A percentile compares a stretch with the other conserved stretches of the same genome.
Evolutionary conservation across 2,797 vertebrate species (phyloP).

Genomic region (Ictinia mississippiensis): DNA sequence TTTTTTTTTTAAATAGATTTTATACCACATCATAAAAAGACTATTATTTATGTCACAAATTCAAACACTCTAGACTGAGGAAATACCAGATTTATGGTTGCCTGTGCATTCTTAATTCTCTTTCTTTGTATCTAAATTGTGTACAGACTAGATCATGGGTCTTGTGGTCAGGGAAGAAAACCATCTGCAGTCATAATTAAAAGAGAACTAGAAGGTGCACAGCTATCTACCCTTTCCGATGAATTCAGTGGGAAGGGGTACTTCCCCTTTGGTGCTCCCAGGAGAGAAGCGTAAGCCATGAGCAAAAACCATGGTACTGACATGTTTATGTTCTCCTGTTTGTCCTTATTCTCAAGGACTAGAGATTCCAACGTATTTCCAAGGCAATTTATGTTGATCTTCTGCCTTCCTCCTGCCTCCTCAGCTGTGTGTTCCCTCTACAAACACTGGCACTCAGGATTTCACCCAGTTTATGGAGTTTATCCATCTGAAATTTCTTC

Average conservation of each 20-base stretch:
- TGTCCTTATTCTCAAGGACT: not conserved
- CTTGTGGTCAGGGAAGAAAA: not conserved
- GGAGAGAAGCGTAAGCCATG: not conserved
- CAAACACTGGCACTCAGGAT: not conserved
- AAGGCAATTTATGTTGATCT: not conserved
- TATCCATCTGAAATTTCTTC: not conserved
- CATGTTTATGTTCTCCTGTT: not conserved
- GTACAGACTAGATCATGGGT: not conserved
- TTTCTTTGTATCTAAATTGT: not conserved
- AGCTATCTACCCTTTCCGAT: not conserved
- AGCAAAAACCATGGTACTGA: not conserved
- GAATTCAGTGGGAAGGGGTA: not conserved
- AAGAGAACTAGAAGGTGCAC: not conserved
- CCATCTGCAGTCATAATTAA: not conserved
- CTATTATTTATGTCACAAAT: not conserved
- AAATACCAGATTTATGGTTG: not conserved
- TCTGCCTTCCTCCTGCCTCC: not conserved
- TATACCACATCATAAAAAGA: not conserved
- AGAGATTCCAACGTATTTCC: not conserved
- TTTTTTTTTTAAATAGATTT: not conserved
- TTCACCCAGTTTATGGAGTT: not conserved
- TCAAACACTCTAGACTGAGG: not conserved
- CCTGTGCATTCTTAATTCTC: not conserved
- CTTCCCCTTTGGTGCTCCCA: not conserved
- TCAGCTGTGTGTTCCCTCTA: not conserved